Conservation (phyloP, 2,888 invertebrate species). For the Alentia gelatinosa region DNA sequence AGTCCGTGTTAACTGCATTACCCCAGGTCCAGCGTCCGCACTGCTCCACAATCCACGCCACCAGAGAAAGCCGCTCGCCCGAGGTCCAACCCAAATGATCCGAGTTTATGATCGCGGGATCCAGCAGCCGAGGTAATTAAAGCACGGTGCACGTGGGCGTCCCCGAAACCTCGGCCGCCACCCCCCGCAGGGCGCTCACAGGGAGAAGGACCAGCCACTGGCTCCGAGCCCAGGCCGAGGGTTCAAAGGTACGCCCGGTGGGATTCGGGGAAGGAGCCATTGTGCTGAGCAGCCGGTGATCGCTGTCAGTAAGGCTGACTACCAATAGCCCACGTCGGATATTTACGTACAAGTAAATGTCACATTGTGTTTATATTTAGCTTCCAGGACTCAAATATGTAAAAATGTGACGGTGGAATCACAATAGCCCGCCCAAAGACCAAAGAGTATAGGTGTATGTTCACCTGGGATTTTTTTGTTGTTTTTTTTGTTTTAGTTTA, state of each 20-base stretch:
- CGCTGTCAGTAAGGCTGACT: too few species aligned
- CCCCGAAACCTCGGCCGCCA: neutral
- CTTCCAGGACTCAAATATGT: too few species aligned
- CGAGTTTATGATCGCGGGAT: conserved; percentile 41
- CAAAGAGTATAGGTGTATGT: too few species aligned
- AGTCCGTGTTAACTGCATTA: conserved; percentile 9
- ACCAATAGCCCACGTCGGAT: too few species aligned
- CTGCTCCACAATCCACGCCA: neutral
- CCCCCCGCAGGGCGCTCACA: neutral
- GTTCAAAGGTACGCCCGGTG: neutral
- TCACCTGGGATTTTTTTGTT: too few species aligned
- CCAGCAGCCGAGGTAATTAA: conserved; percentile 6
- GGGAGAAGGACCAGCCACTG: neutral
- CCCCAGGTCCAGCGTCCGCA: neutral
- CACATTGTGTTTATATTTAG: too few species aligned
- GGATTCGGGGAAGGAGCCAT: neutral
- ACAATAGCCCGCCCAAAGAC: too few species aligned
- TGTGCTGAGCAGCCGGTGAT: neutral
- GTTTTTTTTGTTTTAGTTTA: too few species aligned
- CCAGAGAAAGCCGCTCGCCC: neutral
- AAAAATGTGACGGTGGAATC: too few species aligned
- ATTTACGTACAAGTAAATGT: too few species aligned
- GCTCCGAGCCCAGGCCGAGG: neutral
- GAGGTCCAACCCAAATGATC: conserved; percentile 40
- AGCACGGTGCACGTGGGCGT: neutral